Evolutionary conservation across 2,113 vertebrate species (phyloP), one percentile per base, ranked within the genome.

Genomic region (Heloderma charlesbogerti): DNA sequence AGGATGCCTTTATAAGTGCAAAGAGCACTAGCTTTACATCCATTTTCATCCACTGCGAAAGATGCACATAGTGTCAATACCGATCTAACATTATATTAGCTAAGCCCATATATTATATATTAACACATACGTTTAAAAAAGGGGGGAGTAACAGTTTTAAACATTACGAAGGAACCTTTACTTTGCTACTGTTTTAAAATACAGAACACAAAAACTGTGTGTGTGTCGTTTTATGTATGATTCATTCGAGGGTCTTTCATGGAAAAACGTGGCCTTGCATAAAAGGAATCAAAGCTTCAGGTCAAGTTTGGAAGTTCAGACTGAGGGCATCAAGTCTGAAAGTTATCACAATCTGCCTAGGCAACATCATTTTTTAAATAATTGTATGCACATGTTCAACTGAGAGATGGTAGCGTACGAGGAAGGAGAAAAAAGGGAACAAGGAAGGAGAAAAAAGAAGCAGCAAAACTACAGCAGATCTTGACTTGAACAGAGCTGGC

Each of bases 281-380:
- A 89, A 94, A 95, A 92, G 74, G 22, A 34, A 86, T 3, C 29
- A 89, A 94, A 95, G 66, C 29, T 15, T 85, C 81, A 67, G 71
- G 91, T 67, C 57, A 79, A 69, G 27, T 89, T 92, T 71, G 80
- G 75, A 93, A 89, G 72, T n/a, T 90, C 29, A 48, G 25, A 3
- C 16, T 6, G 6, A 77, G 69, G 86, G 60, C 29, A 95, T 83
- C 29, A 74, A n/a, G 29, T n/a, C 4, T 88, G 15, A 92, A 90
- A 91, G 86, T 69, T 90, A 88, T 86, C 69, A 93, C 37, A 92
- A 80, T 13, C 78, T 43, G 54, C 82, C 48, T 82, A 72, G 51
- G 54, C 13, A 91, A 37, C 63, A 13, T 18, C 83, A 6, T 16
- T 89, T 60, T 57, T 81, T 37, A 45, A 90, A 29, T 87, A 93